A percentile compares a stretch with the other conserved stretches of the same genome.
These are phyloP conservation scores for Drosophila hydei DNA, from an alignment of 1,140 invertebrate genomes.

Conservation along the genomic window DNA sequence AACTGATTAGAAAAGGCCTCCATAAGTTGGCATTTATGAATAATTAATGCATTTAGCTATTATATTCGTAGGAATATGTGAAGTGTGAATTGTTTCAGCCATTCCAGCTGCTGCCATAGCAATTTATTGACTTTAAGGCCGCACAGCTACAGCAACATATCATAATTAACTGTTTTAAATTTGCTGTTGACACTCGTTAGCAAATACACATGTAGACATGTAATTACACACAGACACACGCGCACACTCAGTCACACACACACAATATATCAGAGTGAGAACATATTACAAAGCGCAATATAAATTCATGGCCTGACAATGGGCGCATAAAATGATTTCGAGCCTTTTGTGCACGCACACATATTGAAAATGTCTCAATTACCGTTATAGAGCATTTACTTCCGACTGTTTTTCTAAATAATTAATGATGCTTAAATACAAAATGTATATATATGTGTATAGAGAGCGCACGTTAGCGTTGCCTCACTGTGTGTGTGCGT, in stretches of 20 bases:
- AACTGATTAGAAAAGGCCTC: background rate
- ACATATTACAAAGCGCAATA: constrained; percentile 44
- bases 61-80: constrained; percentile 4
- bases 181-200: constrained; percentile 46
- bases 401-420: constrained; percentile 80
- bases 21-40: background rate
- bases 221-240: constrained; percentile 30
- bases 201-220: constrained; percentile 31
- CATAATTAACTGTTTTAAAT: constrained; percentile 53
- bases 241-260: constrained; percentile 4
- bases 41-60: constrained; percentile 3
- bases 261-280: background rate
- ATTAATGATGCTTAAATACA: constrained; percentile 80
- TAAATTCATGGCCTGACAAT: constrained; percentile 44
- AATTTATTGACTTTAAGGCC: constrained; percentile 14
- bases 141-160: constrained; percentile 14
- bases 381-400: constrained; percentile 77
- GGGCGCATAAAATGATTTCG: constrained; percentile 48
- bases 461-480: background rate
- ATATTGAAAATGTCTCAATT: constrained; percentile 82
- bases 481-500: constrained; percentile 24
- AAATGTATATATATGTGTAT: constrained; percentile 32
- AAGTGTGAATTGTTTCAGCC: background rate
- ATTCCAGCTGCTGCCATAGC: background rate
- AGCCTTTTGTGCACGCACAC: constrained; percentile 46